Conservation (phyloP, 2,797 vertebrate species). For the Cebuella pygmaea region DNA sequence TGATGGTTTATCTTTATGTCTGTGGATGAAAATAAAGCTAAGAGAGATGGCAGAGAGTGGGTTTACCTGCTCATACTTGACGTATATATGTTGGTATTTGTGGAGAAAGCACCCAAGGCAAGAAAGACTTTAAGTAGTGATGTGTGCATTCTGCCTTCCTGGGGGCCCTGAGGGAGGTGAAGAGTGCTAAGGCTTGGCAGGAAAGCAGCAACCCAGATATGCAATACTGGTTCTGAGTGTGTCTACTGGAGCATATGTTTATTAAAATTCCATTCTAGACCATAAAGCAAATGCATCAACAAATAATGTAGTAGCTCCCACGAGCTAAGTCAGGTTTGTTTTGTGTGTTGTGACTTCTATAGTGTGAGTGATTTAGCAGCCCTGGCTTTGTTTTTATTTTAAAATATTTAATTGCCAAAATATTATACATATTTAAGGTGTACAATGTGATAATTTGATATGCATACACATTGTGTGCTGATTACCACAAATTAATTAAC, state of each 20-base stretch:
- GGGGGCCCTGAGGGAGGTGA: not conserved
- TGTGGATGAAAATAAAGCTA: not conserved
- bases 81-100: not conserved
- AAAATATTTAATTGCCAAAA: not conserved
- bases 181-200: not conserved
- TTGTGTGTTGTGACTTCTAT: not conserved
- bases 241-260: constrained; percentile 22
- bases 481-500: not conserved
- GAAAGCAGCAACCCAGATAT: not conserved
- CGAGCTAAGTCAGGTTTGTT: not conserved
- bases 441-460: not conserved
- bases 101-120: not conserved
- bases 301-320: not conserved
- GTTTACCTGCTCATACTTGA: not conserved
- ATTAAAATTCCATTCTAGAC: constrained; percentile 53
- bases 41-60: not conserved
- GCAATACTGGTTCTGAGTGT: not conserved
- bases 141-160: not conserved
- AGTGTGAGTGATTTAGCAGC: not conserved
- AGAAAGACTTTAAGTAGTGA: not conserved
- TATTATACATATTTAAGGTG: not conserved
- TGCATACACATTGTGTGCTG: not conserved
- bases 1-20: constrained; percentile 13
- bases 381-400: not conserved
- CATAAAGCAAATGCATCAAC: not conserved